phyloP scores from a whole-genome alignment of 2,797 vertebrate species.

The Myotis myotis region DNA sequence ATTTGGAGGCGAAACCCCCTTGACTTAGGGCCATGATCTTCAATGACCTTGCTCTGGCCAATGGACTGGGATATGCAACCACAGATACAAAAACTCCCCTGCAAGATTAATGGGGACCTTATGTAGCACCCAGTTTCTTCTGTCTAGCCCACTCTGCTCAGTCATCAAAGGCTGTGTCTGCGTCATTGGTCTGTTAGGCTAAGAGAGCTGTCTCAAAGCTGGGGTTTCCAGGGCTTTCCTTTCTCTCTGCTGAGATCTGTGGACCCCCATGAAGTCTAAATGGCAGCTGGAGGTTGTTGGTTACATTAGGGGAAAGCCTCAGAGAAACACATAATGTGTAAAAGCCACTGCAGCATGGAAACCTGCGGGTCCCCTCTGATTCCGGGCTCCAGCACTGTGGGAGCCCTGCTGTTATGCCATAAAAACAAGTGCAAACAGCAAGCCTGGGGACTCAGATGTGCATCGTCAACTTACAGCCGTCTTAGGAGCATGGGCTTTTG shows the following conservation, averaged over 20 bases:
- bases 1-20: not conserved
- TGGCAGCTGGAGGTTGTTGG: constrained; percentile 24
- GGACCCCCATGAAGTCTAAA: not conserved
- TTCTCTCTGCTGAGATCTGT: constrained; percentile 23
- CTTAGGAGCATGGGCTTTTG: not conserved
- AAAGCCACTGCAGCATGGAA: constrained; percentile 30
- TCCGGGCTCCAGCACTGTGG: not conserved
- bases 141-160: not conserved
- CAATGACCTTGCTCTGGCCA: not conserved
- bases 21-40: not conserved
- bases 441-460: constrained; percentile 7
- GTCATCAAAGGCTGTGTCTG: not conserved
- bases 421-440: constrained; percentile 31
- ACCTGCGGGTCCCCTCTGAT: not conserved
- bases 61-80: not conserved
- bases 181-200: not conserved
- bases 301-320: constrained; percentile 34
- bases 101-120: not conserved
- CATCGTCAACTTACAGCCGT: not conserved
- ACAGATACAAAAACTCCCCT: not conserved
- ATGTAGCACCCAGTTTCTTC: not conserved
- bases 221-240: constrained; percentile 28
- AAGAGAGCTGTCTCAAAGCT: not conserved
- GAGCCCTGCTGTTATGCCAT: not conserved
- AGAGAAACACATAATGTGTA: constrained; percentile 9